These are phyloP conservation scores for Drosophila atripex DNA, from an alignment of 2,888 invertebrate genomes.

Conservation along the genomic window DNA sequence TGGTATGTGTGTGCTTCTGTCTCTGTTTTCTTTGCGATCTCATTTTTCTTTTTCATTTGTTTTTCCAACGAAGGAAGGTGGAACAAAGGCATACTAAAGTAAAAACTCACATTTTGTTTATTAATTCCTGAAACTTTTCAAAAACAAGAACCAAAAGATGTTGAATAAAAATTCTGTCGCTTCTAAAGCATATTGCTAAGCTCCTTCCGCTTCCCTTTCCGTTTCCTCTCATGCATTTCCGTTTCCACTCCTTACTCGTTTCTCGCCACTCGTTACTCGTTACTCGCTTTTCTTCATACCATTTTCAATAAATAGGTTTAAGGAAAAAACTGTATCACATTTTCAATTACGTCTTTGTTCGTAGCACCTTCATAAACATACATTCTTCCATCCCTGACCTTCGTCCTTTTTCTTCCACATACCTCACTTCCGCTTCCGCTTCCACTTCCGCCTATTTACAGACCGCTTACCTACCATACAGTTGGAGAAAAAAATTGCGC, in stretches of 20 bases:
- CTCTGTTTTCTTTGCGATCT: constrained; percentile 17
- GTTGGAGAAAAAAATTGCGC: constrained; percentile 75
- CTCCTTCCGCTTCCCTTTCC: constrained; percentile 26
- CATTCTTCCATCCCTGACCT: constrained; percentile 7
- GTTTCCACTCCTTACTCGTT: neutral
- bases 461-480: constrained; percentile 64
- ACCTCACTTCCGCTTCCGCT: neutral
- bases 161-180: constrained; percentile 23
- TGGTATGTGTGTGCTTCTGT: constrained; percentile 36
- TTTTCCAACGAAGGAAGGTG: constrained; percentile 19
- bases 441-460: constrained; percentile 57
- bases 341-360: constrained; percentile 84
- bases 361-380: constrained; percentile 82
- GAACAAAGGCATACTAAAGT: constrained; percentile 18
- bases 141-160: constrained; percentile 32
- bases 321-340: constrained; percentile 83
- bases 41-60: constrained; percentile 5
- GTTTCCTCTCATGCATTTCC: neutral
- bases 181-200: constrained; percentile 43
- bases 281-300: constrained; percentile 18
- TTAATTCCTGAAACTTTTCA: neutral
- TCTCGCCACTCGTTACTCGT: neutral
- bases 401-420: constrained; percentile 1
- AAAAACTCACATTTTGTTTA: constrained; percentile 3
- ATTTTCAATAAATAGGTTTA: constrained; percentile 65